A percentile compares a stretch with the other conserved stretches of the same genome.
Conservation (phyloP, 2,113 vertebrate genomes). For the Cynocephalus volans region DNA sequence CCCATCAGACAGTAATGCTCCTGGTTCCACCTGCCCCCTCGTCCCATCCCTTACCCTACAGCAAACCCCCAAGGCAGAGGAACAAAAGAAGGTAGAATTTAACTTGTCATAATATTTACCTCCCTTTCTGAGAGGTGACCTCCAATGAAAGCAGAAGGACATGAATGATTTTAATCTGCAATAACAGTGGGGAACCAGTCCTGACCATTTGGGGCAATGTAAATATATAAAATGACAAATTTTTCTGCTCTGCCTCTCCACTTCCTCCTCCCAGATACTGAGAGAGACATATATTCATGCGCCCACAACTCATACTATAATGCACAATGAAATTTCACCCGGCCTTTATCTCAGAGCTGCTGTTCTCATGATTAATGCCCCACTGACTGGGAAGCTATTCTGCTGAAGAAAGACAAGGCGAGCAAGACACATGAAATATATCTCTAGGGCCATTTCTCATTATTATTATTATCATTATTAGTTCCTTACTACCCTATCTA, state of each 20-base stretch:
- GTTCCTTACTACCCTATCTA: constrained; percentile 86
- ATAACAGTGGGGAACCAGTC: constrained; percentile 86
- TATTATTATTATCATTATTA: constrained; percentile 88
- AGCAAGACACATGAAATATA: constrained; percentile 84
- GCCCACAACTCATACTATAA: constrained; percentile 75
- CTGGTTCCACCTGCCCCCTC: not conserved
- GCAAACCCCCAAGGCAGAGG: not conserved
- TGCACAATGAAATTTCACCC: constrained; percentile 87
- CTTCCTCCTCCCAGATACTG: constrained; percentile 68
- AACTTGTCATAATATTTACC: constrained; percentile 82
- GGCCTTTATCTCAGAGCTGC: constrained; percentile 88
- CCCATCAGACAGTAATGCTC: not conserved
- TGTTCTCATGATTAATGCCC: constrained; percentile 89
- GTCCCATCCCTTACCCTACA: constrained; percentile 8
- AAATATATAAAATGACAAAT: constrained; percentile 90
- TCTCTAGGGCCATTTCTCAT: constrained; percentile 85
- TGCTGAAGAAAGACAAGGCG: constrained; percentile 82
- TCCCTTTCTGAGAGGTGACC: constrained; percentile 85
- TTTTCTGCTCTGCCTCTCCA: constrained; percentile 77
- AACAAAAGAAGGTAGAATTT: constrained; percentile 68
- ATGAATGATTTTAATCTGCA: constrained; percentile 89
- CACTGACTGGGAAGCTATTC: constrained; percentile 84
- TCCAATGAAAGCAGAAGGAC: constrained; percentile 86
- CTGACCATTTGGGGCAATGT: constrained; percentile 77
- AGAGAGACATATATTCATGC: constrained; percentile 67